These are phyloP conservation scores for Drosophila parthenogenetica DNA, from an alignment of 2,888 invertebrate genomes.

Conservation along the genomic window DNA sequence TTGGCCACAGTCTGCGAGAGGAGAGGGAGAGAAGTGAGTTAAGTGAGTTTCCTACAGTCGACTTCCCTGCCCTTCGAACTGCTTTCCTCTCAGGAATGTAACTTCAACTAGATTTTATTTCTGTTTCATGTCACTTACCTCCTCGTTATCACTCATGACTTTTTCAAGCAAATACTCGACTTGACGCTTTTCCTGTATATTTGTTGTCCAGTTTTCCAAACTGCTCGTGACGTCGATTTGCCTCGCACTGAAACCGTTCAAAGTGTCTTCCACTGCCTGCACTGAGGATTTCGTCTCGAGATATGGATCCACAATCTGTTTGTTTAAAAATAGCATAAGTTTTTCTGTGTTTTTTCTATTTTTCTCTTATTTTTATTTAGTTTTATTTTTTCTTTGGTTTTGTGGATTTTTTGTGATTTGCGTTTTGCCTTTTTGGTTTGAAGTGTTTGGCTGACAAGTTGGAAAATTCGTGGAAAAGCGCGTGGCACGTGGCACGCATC, in stretches of 20 bases:
- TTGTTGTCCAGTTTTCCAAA: slow-evolving; percentile 90
- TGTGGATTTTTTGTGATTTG: slow-evolving; percentile 20
- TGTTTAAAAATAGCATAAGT: slow-evolving; percentile 72
- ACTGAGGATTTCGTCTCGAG: slow-evolving; percentile 89
- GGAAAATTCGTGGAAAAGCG: slow-evolving; percentile 58
- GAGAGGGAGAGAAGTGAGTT: slow-evolving; percentile 6
- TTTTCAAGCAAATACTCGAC: slow-evolving; percentile 86
- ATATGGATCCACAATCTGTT: slow-evolving; percentile 88
- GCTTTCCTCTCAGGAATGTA: too few relatives aligned
- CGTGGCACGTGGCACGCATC: slow-evolving; percentile 76
- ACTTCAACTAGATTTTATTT: too few relatives aligned
- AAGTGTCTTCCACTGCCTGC: slow-evolving; percentile 88
- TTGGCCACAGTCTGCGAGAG: slow-evolving; percentile 87
- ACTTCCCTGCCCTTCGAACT: too few relatives aligned
- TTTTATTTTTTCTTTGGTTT: slow-evolving; percentile 10
- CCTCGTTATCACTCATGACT: slow-evolving; percentile 88
- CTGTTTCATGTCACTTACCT: slow-evolving; percentile 85
- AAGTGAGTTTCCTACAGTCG: too few relatives aligned
- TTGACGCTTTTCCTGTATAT: slow-evolving; percentile 87
- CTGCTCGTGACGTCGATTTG: slow-evolving; percentile 88
- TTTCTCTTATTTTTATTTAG: slow-evolving; percentile 13
- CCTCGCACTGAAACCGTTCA: slow-evolving; percentile 89
- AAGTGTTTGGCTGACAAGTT: slow-evolving; percentile 68
- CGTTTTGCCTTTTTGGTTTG: slow-evolving; percentile 50
- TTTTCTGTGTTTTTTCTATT: slow-evolving; percentile 29